phyloP scores from a whole-genome alignment of 1,140 invertebrate species.

The Cotesia vestalis region DNA sequence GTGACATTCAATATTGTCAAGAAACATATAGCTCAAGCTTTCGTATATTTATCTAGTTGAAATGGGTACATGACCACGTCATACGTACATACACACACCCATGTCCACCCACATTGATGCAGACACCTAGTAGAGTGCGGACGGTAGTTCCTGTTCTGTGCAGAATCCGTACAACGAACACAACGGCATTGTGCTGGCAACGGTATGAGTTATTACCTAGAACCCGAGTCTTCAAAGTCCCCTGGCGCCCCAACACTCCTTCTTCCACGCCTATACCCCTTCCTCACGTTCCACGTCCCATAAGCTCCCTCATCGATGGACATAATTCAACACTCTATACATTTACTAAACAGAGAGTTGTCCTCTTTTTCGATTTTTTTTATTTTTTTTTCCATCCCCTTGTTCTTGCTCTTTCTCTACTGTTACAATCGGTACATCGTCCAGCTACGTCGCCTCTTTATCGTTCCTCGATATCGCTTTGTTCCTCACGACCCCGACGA shows the following conservation, averaged over 20 bases:
- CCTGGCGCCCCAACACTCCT: conserved; percentile 36
- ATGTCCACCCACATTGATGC: too few species aligned
- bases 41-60: conserved; percentile 15
- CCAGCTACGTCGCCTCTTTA: conserved; percentile 49
- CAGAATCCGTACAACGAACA: conserved; percentile 57
- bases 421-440: conserved; percentile 40
- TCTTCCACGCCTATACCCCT: conserved; percentile 43
- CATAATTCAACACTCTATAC: conserved; percentile 59
- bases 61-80: conserved; percentile 10
- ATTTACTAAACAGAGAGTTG: too few species aligned
- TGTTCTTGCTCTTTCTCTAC: too few species aligned
- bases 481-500: conserved; percentile 39
- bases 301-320: conserved; percentile 39
- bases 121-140: conserved; percentile 27
- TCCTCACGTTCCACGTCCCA: conserved; percentile 38
- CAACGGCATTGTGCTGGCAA: conserved; percentile 61
- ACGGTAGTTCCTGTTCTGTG: conserved; percentile 47
- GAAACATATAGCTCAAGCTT: conserved; percentile 6
- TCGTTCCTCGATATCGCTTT: conserved; percentile 51
- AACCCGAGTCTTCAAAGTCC: conserved; percentile 50
- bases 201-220: conserved; percentile 61
- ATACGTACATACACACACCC: conserved; percentile 1
- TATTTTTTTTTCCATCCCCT: too few species aligned
- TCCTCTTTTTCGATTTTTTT: too few species aligned
- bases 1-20: conserved; percentile 7